A percentile compares a stretch with the other conserved stretches of the same genome.
Evolutionary conservation across 2,888 invertebrate species (phyloP).

Genomic region (Hypsopygia costalis): DNA sequence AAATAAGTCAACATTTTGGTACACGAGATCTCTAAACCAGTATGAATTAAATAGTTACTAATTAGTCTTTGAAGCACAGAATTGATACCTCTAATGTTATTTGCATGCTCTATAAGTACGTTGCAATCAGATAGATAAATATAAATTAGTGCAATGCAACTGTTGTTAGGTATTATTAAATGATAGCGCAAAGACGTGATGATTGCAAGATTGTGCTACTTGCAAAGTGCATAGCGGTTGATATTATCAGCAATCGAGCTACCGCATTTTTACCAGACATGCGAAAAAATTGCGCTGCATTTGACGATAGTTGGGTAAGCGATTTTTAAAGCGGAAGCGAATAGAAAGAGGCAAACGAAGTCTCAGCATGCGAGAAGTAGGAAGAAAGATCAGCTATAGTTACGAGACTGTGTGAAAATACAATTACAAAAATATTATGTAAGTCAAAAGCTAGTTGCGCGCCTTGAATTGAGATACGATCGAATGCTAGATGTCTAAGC

Average conservation of each 20-base stretch:
- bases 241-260: not conserved
- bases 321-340: slow-evolving; percentile 44
- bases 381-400: slow-evolving; percentile 47
- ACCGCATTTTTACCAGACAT: not conserved
- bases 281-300: not conserved
- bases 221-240: too few species aligned
- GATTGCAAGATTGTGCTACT: too few species aligned
- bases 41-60: too few species aligned
- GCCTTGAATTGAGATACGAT: slow-evolving; percentile 44
- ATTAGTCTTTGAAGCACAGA: too few species aligned
- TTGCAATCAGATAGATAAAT: too few species aligned
- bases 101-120: too few species aligned
- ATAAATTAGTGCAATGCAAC: too few species aligned
- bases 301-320: not conserved
- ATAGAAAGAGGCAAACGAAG: slow-evolving; percentile 29
- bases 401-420: slow-evolving; percentile 63
- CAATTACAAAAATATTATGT: slow-evolving; percentile 62
- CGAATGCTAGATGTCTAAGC: slow-evolving; percentile 16
- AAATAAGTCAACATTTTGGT: too few species aligned
- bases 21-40: too few species aligned
- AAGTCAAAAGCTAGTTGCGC: slow-evolving; percentile 58
- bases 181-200: too few species aligned
- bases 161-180: too few species aligned
- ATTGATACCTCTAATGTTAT: too few species aligned
- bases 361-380: slow-evolving; percentile 43